These are phyloP conservation scores for Intellagama lesueurii DNA, from an alignment of 2,797 vertebrate species.

Conservation along the genomic window DNA sequence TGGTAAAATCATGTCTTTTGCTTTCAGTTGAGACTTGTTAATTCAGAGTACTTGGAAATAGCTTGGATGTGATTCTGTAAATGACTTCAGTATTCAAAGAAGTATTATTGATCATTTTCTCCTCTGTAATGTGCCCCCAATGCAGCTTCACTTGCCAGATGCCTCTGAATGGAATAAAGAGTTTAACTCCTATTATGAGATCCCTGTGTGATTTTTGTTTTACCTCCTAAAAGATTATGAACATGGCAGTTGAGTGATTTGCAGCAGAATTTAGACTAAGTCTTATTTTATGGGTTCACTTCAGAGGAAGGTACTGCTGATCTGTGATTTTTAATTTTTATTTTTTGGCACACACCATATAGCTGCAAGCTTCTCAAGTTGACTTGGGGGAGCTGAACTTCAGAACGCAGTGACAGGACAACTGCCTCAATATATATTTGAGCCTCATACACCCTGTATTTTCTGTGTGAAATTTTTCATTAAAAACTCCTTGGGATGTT, in stretches of 20 bases:
- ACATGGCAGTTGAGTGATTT: background rate
- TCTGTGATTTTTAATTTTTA: background rate
- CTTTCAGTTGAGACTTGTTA: constrained; percentile 86
- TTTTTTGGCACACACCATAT: background rate
- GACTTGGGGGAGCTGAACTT: background rate
- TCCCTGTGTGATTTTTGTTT: constrained; percentile 56
- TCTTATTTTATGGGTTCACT: background rate
- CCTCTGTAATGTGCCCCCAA: constrained; percentile 90
- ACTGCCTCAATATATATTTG: background rate
- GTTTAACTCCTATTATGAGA: constrained; percentile 82
- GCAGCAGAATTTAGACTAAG: background rate
- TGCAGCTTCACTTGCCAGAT: constrained; percentile 97
- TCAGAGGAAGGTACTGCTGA: background rate
- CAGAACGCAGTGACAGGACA: background rate
- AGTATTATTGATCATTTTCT: constrained; percentile 82
- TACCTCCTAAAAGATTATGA: constrained; percentile 36
- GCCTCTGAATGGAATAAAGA: constrained; percentile 95
- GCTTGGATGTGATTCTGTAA: constrained; percentile 88
- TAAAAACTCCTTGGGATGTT: background rate
- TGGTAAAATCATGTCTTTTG: constrained; percentile 87
- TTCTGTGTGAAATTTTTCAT: too few relatives aligned
- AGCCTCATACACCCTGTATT: background rate
- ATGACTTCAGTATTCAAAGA: constrained; percentile 86
- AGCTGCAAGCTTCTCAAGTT: background rate
- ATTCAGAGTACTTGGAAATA: constrained; percentile 88